These are phyloP conservation scores for Drosophila repletoides DNA, from an alignment of 1,140 invertebrate species.

Conservation along the genomic window DNA sequence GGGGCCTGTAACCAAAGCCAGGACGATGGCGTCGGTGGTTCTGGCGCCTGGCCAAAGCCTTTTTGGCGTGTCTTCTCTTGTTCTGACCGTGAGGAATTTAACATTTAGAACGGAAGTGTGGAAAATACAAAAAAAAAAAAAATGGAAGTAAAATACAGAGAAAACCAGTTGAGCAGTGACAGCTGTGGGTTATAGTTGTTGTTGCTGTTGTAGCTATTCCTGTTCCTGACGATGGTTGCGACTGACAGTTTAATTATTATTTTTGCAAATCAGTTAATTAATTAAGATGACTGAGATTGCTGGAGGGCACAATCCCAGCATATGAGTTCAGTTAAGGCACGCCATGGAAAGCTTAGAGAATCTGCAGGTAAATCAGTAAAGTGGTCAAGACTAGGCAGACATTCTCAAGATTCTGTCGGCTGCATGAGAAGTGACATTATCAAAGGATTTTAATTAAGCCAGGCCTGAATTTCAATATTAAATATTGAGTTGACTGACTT, in stretches of 20 bases:
- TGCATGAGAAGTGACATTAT: too few relatives aligned
- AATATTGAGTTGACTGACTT: too few relatives aligned
- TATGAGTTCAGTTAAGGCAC: neutral
- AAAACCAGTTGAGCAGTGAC: slow-evolving; percentile 21
- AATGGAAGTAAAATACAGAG: neutral
- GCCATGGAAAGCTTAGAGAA: neutral
- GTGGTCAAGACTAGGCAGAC: too few relatives aligned
- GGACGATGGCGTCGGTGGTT: slow-evolving; percentile 27
- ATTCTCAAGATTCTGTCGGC: too few relatives aligned
- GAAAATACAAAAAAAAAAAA: slow-evolving; percentile 5
- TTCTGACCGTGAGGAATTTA: slow-evolving; percentile 55
- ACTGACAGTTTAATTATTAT: slow-evolving; percentile 75
- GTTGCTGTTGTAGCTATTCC: slow-evolving; percentile 5
- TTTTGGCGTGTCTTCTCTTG: slow-evolving; percentile 32
- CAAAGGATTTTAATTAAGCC: too few relatives aligned
- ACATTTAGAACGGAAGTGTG: slow-evolving; percentile 61
- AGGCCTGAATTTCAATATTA: too few relatives aligned
- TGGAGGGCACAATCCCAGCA: neutral
- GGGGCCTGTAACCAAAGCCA: slow-evolving; percentile 48
- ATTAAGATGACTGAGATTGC: slow-evolving; percentile 52
- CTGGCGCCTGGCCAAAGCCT: slow-evolving; percentile 51
- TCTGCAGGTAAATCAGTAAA: neutral
- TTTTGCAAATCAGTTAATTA: slow-evolving; percentile 71
- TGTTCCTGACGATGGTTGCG: slow-evolving; percentile 37
- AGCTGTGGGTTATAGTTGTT: slow-evolving; percentile 18